Base-by-base conservation (phyloP, 64 coral and sea anemone species). In the Cladopsammia gracilis region DNA sequence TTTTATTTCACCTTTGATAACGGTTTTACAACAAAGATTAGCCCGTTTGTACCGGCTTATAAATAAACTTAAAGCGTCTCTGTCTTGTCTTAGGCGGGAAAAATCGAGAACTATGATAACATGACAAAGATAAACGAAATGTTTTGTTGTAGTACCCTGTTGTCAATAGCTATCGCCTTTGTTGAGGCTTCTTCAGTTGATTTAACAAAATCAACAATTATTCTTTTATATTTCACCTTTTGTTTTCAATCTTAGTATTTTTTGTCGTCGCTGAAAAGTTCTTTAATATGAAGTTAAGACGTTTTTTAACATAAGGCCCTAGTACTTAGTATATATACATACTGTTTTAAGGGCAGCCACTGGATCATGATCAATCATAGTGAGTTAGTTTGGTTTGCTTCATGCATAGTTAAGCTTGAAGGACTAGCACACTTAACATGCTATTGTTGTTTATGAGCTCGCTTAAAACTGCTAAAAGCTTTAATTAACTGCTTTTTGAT, bases 161-260 rank as follows among this genome's bases (percentile, higher is more conserved):
- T 82, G 25, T 58, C 59, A 82, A 44, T 62, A 60, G 78, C 15
- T 6, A 65, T 64, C 5, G 9, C 15, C 57, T 82, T 82, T 82
- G 59, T 82, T 64, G 34, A 64, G 25, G 25, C 16, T 64, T 45
- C 26, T 19, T 19, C 59, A n/a, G 78, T 82, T 82, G 59, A 43
- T 44, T 82, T 82, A 64, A 82, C 25, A 82, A 62, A 64, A 82
- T 45, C 58, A 61, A 64, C 25, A 82, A 82, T 62, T 64, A 64
- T 64, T 62, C 58, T 18, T 77, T 82, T 82, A 58, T 45, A 64
- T 64, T 64, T 7, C 25, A 13, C 42, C 26, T 46, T 82, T 82
- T 82, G 58, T 84, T 66, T 48, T 12, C 1, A 1, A n/a, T 47
- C 14, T 12, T 13, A 45, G 3, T 67, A 49, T n/a, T 67, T 79